A percentile compares a stretch with the other conserved stretches of the same genome.
These are phyloP conservation scores for Volucella inanis DNA, from an alignment of 2,888 invertebrate species.

Conservation along the genomic window DNA sequence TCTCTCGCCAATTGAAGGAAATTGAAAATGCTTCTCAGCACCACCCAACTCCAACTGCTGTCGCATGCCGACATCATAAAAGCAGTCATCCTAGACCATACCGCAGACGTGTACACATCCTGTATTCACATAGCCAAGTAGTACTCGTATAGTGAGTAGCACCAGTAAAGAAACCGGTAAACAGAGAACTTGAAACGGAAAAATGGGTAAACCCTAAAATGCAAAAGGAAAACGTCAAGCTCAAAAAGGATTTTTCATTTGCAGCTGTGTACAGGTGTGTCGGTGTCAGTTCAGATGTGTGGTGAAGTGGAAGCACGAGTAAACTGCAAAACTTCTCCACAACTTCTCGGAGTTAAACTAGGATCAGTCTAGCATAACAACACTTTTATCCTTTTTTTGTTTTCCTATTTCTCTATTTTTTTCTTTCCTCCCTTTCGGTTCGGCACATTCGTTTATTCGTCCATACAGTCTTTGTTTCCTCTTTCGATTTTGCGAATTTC, in stretches of 20 bases:
- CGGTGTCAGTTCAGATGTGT: constrained; percentile 11
- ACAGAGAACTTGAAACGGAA: background rate
- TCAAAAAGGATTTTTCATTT: constrained; percentile 68
- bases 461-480: constrained; percentile 37
- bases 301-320: constrained; percentile 35
- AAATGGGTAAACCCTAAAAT: constrained; percentile 57
- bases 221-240: constrained; percentile 62
- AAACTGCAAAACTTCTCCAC: constrained; percentile 66
- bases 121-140: constrained; percentile 51
- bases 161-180: no score
- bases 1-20: constrained; percentile 73
- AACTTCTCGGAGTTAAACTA: constrained; percentile 72
- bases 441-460: constrained; percentile 15
- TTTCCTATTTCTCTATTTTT: no score
- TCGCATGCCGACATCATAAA: constrained; percentile 21
- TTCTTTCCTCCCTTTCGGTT: background rate
- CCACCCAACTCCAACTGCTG: constrained; percentile 7
- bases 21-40: constrained; percentile 62
- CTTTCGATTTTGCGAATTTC: constrained; percentile 66
- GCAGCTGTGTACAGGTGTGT: constrained; percentile 40
- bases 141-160: no score
- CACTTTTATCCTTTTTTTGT: constrained; percentile 69
- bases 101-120: constrained; percentile 74
- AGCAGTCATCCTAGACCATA: constrained; percentile 67
- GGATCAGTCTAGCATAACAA: constrained; percentile 75